phyloP scores from a whole-genome alignment of 2,797 vertebrate genomes.

The Sciurus vulgaris region DNA sequence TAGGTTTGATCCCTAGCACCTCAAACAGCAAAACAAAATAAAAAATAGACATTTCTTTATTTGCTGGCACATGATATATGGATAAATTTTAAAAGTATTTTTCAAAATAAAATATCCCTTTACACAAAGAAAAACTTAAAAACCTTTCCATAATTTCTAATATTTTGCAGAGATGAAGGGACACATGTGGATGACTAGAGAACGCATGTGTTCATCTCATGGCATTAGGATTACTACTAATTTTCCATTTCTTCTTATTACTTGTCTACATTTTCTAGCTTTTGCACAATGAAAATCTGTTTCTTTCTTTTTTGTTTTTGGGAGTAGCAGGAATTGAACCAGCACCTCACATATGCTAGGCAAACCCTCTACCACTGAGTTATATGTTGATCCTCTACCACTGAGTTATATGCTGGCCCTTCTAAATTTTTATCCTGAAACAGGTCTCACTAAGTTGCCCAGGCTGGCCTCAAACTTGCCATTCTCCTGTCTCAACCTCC shows the following conservation, averaged over 20 bases:
- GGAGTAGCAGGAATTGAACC: background rate
- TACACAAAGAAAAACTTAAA: slow-evolving; percentile 39
- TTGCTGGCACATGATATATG: background rate
- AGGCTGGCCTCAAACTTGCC: background rate
- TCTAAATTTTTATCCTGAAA: background rate
- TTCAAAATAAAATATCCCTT: background rate
- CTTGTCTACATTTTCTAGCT: background rate
- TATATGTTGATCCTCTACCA: background rate
- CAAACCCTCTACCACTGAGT: background rate
- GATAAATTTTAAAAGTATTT: background rate
- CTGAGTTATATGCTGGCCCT: background rate
- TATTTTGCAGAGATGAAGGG: background rate
- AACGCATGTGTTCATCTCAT: background rate
- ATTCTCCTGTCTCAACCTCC: background rate
- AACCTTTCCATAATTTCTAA: background rate
- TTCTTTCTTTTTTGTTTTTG: background rate
- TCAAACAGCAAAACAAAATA: background rate
- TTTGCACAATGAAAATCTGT: background rate
- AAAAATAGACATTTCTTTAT: background rate
- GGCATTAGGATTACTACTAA: background rate
- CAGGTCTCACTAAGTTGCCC: background rate
- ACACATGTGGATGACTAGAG: background rate
- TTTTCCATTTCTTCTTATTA: slow-evolving; percentile 23
- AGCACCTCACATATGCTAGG: background rate
- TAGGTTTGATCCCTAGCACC: background rate